Evolutionary conservation across 2,797 vertebrate genomes (phyloP), one percentile per base, ranked within the genome.

Genomic region (Galaxias olidus): DNA sequence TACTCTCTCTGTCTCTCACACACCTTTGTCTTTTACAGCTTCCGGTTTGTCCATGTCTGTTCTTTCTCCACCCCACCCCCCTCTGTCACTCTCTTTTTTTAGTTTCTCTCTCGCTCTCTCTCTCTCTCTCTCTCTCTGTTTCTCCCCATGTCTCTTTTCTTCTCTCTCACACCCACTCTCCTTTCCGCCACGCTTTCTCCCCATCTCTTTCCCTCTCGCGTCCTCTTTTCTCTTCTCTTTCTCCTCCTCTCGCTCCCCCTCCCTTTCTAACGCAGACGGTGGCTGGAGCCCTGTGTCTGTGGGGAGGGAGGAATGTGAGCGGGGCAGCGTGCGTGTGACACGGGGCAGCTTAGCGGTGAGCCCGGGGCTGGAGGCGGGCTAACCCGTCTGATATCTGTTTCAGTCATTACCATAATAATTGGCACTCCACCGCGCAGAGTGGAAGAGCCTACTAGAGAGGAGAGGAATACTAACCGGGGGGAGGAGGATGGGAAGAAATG

Each of bases 381-480:
- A 84, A 80, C 76, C 85, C 84, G 85, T 87, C 85, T 86, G 87
- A 90, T 87, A 88, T 90, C 82, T 85, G 84, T 88, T 88, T 84
- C 87, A 84, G 71, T 81, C 78, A 88, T 88, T 90, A 86, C 81
- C 85, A 88, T 87, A 88, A 87, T 88, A 88, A 88, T 90, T 88
- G 86, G 75, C 78, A 81, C 85, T 87, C 78, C 71, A 79, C 65
- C 75, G 82, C 83, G 78, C 77, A 77, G 81, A 78, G 83, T n/a
- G n/a, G 74, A 75, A 75, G 65, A 78, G 75, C 72, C 69, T 63
- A 50, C 73, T 7, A 8, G 76, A 77, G 76, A 74, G 59, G 75
- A 72, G 66, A 58, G 52, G 84, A 87, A 87, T 87, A 88, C 81
- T 81, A 85, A 87, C 79, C 73, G 74, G 75, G 74, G 40, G 70